phyloP scores from a whole-genome alignment of 2,113 vertebrate genomes.

The Platysternon megacephalum region DNA sequence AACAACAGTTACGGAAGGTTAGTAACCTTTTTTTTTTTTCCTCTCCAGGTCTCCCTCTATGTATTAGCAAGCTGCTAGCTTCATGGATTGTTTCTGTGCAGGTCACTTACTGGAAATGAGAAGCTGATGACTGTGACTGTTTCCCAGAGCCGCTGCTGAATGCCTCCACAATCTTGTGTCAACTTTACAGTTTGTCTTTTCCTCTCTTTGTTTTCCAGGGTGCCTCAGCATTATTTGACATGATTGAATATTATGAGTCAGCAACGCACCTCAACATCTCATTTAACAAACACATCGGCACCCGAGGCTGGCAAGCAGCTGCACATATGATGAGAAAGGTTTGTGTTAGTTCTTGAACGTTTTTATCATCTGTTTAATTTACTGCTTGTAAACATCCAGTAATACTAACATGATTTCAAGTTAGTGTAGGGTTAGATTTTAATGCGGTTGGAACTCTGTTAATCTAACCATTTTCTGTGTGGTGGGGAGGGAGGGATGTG shows the following conservation, averaged over 20 bases:
- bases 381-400: background rate
- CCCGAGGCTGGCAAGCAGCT: slow-evolving; percentile 94
- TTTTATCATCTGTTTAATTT: accelerated
- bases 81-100: background rate
- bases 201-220: slow-evolving; percentile 75
- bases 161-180: accelerated
- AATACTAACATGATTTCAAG: background rate
- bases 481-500: background rate
- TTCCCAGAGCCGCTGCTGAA: too few relatives aligned
- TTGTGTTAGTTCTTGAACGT: background rate
- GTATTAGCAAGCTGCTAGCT: background rate
- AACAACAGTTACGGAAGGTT: too few relatives aligned
- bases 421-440: background rate
- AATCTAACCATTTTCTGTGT: background rate
- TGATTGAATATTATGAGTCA: slow-evolving; percentile 98
- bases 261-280: slow-evolving; percentile 98
- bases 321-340: slow-evolving; percentile 99
- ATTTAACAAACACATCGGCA: slow-evolving; percentile 96
- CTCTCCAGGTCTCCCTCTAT: background rate
- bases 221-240: slow-evolving; percentile 93
- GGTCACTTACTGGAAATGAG: background rate
- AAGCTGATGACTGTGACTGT: background rate
- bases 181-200: accelerated
- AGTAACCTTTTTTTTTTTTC: background rate
- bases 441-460: background rate